Conservation (phyloP, 1,140 invertebrate genomes). For the Trinorchestia longiramus region DNA sequence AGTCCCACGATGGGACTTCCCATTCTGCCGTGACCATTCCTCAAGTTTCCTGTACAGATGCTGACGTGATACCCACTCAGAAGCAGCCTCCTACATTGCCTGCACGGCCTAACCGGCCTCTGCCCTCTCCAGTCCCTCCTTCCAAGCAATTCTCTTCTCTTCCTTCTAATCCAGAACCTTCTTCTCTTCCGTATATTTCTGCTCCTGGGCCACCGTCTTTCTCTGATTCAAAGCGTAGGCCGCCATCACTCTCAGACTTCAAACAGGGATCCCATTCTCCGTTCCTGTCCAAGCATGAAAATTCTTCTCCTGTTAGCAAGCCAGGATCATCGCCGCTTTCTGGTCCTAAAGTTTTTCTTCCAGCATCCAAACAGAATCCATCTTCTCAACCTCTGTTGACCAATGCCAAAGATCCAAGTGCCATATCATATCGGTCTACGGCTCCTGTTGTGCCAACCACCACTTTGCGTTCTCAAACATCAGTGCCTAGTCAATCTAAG, state of each 20-base stretch:
- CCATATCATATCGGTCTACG: neutral
- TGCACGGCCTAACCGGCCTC: neutral
- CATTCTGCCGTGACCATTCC: neutral
- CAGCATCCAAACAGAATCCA: neutral
- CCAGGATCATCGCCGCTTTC: neutral
- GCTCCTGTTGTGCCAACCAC: neutral
- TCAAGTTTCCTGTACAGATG: neutral
- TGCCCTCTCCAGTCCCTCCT: constrained; percentile 20
- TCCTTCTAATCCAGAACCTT: neutral
- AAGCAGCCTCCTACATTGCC: neutral
- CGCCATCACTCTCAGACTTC: neutral
- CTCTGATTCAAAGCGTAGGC: neutral
- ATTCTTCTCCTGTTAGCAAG: neutral
- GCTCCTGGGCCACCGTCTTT: neutral
- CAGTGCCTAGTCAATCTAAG: neutral
- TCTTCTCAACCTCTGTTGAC: neutral
- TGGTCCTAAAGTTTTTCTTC: neutral
- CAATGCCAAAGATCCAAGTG: neutral
- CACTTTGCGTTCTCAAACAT: neutral
- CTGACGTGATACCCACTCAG: neutral
- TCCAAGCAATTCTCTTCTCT: neutral
- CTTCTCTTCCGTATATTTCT: neutral
- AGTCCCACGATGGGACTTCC: neutral
- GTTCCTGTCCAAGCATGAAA: neutral
- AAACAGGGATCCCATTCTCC: neutral